Conservation (phyloP, 2,888 invertebrate genomes). For the Agriopis aurantiaria region DNA sequence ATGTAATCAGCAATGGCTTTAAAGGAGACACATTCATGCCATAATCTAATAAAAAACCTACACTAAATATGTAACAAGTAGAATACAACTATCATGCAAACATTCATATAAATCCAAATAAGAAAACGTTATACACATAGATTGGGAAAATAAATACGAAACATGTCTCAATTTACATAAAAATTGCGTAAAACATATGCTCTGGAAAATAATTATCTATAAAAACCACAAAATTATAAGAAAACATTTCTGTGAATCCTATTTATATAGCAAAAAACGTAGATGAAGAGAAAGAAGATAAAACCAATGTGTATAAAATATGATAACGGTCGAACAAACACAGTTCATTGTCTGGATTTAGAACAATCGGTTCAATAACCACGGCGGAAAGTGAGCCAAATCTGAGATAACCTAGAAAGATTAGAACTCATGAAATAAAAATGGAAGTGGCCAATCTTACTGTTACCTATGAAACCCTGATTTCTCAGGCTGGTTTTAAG, state of each 20-base stretch:
- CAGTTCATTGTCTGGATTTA: slow-evolving; percentile 26
- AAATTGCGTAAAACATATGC: no score
- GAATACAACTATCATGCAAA: neutral
- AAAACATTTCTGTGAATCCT: neutral
- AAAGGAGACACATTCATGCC: no score
- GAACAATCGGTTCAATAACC: slow-evolving; percentile 37
- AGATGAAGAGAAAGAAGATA: neutral
- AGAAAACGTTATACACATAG: no score
- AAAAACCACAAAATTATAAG: no score
- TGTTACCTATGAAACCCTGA: slow-evolving; percentile 20
- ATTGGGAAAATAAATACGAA: no score
- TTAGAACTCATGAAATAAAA: slow-evolving; percentile 34
- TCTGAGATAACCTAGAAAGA: slow-evolving; percentile 33
- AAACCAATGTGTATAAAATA: slow-evolving; percentile 8
- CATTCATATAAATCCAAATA: no score
- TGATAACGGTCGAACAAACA: slow-evolving; percentile 19
- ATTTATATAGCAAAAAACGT: neutral
- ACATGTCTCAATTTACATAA: no score
- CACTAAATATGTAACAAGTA: neutral
- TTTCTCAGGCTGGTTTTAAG: slow-evolving; percentile 15
- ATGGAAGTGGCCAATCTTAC: slow-evolving; percentile 20
- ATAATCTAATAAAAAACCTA: no score
- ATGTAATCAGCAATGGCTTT: neutral
- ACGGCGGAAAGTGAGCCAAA: slow-evolving; percentile 33
- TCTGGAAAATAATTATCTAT: no score